Evolutionary conservation across 2,888 invertebrate species (phyloP), one percentile per base, ranked within the genome.

Genomic region (Diarsia mendica): DNA sequence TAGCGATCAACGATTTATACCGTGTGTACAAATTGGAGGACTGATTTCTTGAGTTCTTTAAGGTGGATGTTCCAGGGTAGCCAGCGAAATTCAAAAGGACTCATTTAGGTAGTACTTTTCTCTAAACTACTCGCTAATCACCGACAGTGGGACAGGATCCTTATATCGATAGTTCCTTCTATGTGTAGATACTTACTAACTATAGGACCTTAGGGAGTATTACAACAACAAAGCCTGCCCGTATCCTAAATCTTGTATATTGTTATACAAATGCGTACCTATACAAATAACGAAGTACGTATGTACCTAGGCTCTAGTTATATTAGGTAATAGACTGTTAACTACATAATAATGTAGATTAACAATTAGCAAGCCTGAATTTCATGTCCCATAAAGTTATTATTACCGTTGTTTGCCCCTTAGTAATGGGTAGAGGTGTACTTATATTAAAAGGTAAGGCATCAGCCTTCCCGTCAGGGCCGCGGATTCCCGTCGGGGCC

Each of bases 151-250:
- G n/a, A n/a, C 63, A 13, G n/a, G n/a, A n/a, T 8, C 63, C n/a
- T 15, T 63, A 44, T 44, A 68, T 49, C 48, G 28, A n/a, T 60
- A 28, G 23, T 18, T 48, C n/a, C 1, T 39, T 33, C 2, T 49
- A 65, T n/a, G 18, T 20, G 18, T 39, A 55, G 1, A 2, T 67
- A 63, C 67, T 72, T 44, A 13, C 11, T 55, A n/a, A 4, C 3
- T 61, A 44, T 28, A 28, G 66, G 61, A 44, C 77, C 65, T 2
- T 44, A 20, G 67, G 66, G 73, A 69, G 33, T 53, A 33, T 67
- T 67, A 73, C 72, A 69, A 69, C 48, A 72, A 69, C 23, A 69
- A 72, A 80, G 53, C 61, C 10, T 53, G n/a, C 67, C 48, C 39
- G 53, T 79, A 61, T 72, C 51, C 60, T 48, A 20, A 44, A 79